Conservation (phyloP, 1,140 invertebrate genomes). For the Caerostris extrusa region DNA sequence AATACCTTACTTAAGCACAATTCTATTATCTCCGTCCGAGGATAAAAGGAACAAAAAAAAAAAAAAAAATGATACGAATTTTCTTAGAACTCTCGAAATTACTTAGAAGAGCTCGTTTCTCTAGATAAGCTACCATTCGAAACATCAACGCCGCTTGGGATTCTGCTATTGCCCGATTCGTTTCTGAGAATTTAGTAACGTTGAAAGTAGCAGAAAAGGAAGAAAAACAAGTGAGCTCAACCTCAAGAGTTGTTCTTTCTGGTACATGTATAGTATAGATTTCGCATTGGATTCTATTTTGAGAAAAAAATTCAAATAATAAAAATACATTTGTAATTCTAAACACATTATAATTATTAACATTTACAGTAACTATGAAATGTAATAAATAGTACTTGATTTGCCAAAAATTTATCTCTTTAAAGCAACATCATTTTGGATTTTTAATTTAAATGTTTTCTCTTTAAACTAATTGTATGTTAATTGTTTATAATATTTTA, state of each 20-base stretch:
- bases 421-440: no score
- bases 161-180: neutral
- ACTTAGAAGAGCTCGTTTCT: neutral
- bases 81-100: neutral
- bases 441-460: no score
- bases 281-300: neutral
- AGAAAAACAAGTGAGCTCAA: neutral
- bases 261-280: neutral
- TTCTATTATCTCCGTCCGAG: neutral
- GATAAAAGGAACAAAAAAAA: neutral
- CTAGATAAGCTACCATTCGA: conserved; percentile 7
- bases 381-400: no score
- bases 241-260: neutral
- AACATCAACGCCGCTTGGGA: conserved; percentile 7
- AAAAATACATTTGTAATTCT: no score
- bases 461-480: no score
- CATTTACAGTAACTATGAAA: no score
- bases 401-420: no score
- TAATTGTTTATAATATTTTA: no score
- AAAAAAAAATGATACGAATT: neutral
- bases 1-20: neutral
- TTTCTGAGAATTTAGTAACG: conserved; percentile 31
- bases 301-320: no score
- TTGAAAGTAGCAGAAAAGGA: neutral
- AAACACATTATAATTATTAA: no score